Percentiles rank a stretch among this genome's conserved stretches.
phyloP scores from a whole-genome alignment of 2,797 vertebrate genomes.

The Falco concolor region DNA sequence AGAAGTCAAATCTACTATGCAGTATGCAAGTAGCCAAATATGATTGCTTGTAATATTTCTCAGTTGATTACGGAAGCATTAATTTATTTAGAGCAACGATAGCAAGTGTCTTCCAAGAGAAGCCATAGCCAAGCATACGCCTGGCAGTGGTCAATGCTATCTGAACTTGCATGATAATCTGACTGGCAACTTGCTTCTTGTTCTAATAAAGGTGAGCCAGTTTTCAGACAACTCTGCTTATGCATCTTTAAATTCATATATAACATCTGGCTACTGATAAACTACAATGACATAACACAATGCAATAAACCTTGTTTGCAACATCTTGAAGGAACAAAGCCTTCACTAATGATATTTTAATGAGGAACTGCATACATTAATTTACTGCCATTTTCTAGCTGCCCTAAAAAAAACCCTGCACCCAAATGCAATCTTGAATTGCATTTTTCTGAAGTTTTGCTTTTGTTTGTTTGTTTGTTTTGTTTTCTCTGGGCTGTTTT shows the following conservation, averaged over 20 bases:
- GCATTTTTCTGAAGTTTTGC: not conserved
- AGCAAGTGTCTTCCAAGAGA: not conserved
- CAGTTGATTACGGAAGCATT: not conserved
- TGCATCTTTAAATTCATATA: not conserved
- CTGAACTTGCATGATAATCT: not conserved
- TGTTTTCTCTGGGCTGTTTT: not conserved
- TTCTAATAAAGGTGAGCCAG: not conserved
- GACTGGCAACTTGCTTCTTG: not conserved
- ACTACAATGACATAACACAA: constrained; percentile 30
- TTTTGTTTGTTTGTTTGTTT: not conserved
- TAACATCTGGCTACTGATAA: constrained; percentile 49
- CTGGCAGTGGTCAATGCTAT: not conserved
- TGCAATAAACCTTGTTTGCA: constrained; percentile 47
- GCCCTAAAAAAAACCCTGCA: constrained; percentile 26
- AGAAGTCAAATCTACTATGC: not conserved
- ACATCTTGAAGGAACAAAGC: constrained; percentile 65
- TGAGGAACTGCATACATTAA: constrained; percentile 69
- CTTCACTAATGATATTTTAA: constrained; percentile 73
- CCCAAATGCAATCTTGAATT: not conserved
- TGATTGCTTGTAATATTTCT: not conserved
- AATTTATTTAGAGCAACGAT: not conserved
- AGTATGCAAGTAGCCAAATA: not conserved
- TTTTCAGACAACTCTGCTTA: not conserved
- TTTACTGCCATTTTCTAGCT: constrained; percentile 59
- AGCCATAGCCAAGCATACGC: not conserved